Percentiles rank a stretch among this genome's conserved stretches.
Conservation (phyloP, 2,888 invertebrate genomes). For the Sialis lutaria region DNA sequence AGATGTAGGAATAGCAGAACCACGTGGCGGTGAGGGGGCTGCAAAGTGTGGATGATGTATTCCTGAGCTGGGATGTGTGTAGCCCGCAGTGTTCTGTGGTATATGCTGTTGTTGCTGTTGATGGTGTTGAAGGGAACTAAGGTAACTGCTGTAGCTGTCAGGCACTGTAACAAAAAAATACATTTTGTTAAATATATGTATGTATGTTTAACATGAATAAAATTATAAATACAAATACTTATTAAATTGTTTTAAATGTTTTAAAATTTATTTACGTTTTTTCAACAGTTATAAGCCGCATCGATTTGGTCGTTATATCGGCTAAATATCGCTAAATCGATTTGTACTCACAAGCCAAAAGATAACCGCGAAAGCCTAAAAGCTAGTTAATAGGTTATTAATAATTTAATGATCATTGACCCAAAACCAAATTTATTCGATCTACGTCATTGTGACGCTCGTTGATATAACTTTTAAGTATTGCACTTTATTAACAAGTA, state of each 20-base stretch:
- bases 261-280: too few relatives aligned
- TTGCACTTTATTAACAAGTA: not conserved
- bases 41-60: constrained; percentile 35
- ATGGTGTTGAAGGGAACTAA: constrained; percentile 26
- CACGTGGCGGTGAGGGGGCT: constrained; percentile 29
- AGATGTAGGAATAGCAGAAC: constrained; percentile 39
- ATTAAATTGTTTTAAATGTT: too few relatives aligned
- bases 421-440: too few relatives aligned
- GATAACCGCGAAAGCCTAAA: too few relatives aligned
- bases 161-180: constrained; percentile 34
- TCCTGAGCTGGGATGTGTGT: constrained; percentile 17
- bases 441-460: too few relatives aligned
- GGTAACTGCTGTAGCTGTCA: constrained; percentile 42
- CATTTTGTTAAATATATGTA: not conserved
- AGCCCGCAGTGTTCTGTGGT: constrained; percentile 16
- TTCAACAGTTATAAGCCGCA: too few relatives aligned
- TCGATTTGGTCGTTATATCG: too few relatives aligned
- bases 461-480: not conserved
- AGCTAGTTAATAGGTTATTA: too few relatives aligned
- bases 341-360: too few relatives aligned
- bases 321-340: too few relatives aligned
- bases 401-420: too few relatives aligned
- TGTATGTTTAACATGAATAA: not conserved
- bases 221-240: not conserved
- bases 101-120: constrained; percentile 22